Evolutionary conservation across 2,888 invertebrate species (phyloP).

Genomic region (Oscheius myriophilus): DNA sequence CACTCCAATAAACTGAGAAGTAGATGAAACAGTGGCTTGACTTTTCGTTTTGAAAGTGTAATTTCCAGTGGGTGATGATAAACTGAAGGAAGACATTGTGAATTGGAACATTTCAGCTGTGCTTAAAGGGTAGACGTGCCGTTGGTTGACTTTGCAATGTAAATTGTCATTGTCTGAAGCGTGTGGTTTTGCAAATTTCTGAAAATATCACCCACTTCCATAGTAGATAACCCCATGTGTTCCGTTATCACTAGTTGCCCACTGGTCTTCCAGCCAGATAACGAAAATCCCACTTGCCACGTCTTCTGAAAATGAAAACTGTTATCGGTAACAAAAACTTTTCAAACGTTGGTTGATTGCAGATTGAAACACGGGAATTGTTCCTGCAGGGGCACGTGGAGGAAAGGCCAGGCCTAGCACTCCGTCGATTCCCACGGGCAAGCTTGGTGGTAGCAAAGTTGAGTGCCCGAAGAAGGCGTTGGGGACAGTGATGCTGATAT

Average conservation of each 20-base stretch:
- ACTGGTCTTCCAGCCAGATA: slow-evolving; percentile 29
- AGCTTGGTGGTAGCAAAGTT: neutral
- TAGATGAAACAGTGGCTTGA: slow-evolving; percentile 17
- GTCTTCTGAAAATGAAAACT: neutral
- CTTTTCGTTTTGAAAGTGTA: slow-evolving; percentile 3
- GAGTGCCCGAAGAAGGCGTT: slow-evolving; percentile 8
- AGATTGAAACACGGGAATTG: neutral
- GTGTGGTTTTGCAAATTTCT: neutral
- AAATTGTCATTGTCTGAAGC: slow-evolving; percentile 24
- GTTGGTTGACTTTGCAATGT: slow-evolving; percentile 17
- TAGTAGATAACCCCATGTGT: slow-evolving; percentile 29
- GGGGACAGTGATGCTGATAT: neutral
- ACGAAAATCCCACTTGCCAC: slow-evolving; percentile 5
- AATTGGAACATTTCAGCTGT: slow-evolving; percentile 17
- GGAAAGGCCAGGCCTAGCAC: slow-evolving; percentile 23
- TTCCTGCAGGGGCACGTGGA: neutral
- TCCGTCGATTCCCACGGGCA: slow-evolving; percentile 14
- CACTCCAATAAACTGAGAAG: slow-evolving; percentile 13
- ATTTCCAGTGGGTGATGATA: neutral
- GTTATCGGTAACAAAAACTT: too few species aligned
- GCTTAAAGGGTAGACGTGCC: neutral
- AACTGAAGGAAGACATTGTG: slow-evolving; percentile 11
- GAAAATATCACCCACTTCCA: slow-evolving; percentile 13
- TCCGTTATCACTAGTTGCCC: slow-evolving; percentile 23
- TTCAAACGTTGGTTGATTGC: slow-evolving; percentile 1